A percentile compares a stretch with the other conserved stretches of the same genome.
Conservation (phyloP, 2,113 vertebrate species). For the Xiphorhynchus elegans region DNA sequence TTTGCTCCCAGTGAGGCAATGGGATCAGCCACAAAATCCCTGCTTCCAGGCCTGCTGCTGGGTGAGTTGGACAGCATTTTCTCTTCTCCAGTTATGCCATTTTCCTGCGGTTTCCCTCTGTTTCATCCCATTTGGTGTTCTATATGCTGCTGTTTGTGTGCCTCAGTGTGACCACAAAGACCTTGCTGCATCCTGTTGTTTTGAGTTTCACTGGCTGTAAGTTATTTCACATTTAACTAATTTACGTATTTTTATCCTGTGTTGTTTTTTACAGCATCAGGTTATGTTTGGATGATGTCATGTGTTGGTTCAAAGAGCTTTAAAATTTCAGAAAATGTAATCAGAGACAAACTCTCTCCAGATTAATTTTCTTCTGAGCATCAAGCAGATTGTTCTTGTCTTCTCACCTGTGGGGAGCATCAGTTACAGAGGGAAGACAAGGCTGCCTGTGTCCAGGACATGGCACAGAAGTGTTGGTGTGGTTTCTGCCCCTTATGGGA, state of each 20-base stretch:
- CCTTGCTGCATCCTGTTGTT: not conserved
- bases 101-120: not conserved
- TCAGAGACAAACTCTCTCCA: not conserved
- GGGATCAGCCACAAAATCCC: not conserved
- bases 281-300: not conserved
- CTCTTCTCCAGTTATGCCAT: not conserved
- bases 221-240: not conserved
- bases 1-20: not conserved
- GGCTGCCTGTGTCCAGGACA: not conserved
- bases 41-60: not conserved
- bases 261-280: not conserved
- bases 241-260: not conserved
- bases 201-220: not conserved
- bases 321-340: not conserved
- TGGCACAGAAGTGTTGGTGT: accelerated
- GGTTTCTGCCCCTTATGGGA: not conserved
- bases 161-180: not conserved
- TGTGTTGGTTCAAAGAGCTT: not conserved
- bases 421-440: not conserved
- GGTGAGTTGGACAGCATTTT: not conserved
- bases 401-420: accelerated
- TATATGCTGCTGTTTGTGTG: not conserved
- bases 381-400: not conserved
- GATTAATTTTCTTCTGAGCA: not conserved
- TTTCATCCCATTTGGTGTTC: not conserved